Evolutionary conservation across 1,140 invertebrate species (phyloP), one percentile per base, ranked within the genome.

Genomic region (Drosophila quadrilineata): DNA sequence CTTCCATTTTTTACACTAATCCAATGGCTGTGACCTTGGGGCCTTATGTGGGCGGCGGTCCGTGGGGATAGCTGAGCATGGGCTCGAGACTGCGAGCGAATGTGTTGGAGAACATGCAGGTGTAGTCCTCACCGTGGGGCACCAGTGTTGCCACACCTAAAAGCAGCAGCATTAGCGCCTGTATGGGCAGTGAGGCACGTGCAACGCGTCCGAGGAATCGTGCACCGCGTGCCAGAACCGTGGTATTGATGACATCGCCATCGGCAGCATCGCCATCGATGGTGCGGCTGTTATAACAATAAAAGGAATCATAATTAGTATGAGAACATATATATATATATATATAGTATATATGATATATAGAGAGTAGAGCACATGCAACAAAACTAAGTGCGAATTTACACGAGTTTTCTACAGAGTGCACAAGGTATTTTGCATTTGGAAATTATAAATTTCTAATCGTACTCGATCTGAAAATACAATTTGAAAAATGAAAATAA

Each of bases 141-240:
- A 98, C 94, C 67, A 98, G 91, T 22, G 96, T 95, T 31, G 96
- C 96, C 54, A 96, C 94, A 48, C 96, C 97, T 73, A 98, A 92
- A 72, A 98, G 92, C 53, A 98, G 91, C 72, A 98, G 91, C 91
- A 98, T 94, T 62, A 98, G 90, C 26, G 96, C 95, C 90, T 97
- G 96, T 84, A 99, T 96, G 21, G 97, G 97, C 60, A 98, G 91
- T 8, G 97, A 97, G 26, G 96, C 95, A 84, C 96, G 92, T 56
- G 97, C 92, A 52, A 98, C 97, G 80, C 97, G 93, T 60, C 94
- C 93, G 79, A 98, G 92, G 92, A 97, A 97, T 36, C 94, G 93
- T 76, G 94, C 94, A 68, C 95, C 94, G 79, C 94, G 93, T 31
- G 92, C 91, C 69, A 96, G 91, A 46, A 94, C 92, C 66, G 93